phyloP scores from a whole-genome alignment of 2,797 vertebrate species.

The Leuciscus waleckii region DNA sequence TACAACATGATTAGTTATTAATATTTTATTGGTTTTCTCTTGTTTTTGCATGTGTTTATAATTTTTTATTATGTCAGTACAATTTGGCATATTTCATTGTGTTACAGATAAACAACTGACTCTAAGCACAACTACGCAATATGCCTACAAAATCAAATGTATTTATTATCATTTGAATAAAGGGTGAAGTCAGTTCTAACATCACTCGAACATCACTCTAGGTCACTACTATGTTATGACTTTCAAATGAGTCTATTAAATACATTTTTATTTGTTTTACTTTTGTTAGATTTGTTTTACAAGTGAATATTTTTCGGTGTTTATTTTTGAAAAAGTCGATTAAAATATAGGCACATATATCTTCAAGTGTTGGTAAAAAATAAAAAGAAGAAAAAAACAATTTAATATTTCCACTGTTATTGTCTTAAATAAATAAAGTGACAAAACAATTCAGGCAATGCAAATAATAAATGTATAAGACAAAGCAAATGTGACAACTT shows the following conservation, averaged over 20 bases:
- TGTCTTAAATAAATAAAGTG: neutral
- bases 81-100: neutral
- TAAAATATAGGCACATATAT: neutral
- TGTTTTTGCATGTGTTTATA: neutral
- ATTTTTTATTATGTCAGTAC: neutral
- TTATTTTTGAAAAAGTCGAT: constrained; percentile 1
- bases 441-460: neutral
- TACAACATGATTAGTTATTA: neutral
- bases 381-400: neutral
- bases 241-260: neutral
- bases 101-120: neutral
- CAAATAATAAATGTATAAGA: neutral
- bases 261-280: neutral
- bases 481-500: neutral
- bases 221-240: neutral
- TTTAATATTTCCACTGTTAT: neutral
- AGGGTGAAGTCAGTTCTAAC: neutral
- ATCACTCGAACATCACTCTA: no score
- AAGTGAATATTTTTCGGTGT: neutral
- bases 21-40: neutral
- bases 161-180: neutral
- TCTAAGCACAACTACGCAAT: neutral
- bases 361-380: neutral
- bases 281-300: neutral
- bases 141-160: neutral